Conservation (phyloP, 1,140 invertebrate genomes). For the Anastrepha ludens region DNA sequence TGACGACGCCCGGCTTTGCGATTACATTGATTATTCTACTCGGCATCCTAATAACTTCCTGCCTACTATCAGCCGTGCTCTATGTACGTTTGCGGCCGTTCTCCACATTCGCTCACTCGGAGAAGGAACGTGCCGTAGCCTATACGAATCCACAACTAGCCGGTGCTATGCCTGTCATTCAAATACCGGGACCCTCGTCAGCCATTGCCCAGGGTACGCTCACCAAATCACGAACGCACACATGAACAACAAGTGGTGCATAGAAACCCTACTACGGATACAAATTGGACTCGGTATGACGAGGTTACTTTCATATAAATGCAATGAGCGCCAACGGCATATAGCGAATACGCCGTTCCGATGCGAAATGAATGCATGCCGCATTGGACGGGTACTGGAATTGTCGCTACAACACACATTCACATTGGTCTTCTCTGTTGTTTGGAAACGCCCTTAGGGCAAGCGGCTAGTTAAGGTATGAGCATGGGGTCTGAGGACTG, state of each 20-base stretch:
- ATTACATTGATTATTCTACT: constrained; percentile 88
- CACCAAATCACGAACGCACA: constrained; percentile 31
- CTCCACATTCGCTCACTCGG: constrained; percentile 76
- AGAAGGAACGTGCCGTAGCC: constrained; percentile 76
- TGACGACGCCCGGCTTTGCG: constrained; percentile 93
- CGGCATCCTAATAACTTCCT: constrained; percentile 86
- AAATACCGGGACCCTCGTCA: constrained; percentile 64
- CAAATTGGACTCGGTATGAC: constrained; percentile 18
- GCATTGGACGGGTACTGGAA: background rate
- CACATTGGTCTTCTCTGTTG: constrained; percentile 10
- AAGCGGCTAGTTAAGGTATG: constrained; percentile 1
- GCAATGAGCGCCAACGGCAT: background rate
- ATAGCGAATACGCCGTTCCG: background rate
- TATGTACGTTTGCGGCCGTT: constrained; percentile 86
- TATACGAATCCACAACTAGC: constrained; percentile 73
- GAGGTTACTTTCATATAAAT: background rate
- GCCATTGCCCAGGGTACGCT: constrained; percentile 36
- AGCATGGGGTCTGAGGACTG: background rate
- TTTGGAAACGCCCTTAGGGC: constrained; percentile 1
- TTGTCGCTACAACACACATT: background rate
- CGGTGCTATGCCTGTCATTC: constrained; percentile 66
- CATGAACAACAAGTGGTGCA: background rate
- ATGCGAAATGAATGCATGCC: background rate
- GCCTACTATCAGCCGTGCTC: constrained; percentile 87
- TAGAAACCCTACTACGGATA: background rate